phyloP scores from a whole-genome alignment of 2,888 invertebrate species.

The Gymnoscelis rufifasciata region DNA sequence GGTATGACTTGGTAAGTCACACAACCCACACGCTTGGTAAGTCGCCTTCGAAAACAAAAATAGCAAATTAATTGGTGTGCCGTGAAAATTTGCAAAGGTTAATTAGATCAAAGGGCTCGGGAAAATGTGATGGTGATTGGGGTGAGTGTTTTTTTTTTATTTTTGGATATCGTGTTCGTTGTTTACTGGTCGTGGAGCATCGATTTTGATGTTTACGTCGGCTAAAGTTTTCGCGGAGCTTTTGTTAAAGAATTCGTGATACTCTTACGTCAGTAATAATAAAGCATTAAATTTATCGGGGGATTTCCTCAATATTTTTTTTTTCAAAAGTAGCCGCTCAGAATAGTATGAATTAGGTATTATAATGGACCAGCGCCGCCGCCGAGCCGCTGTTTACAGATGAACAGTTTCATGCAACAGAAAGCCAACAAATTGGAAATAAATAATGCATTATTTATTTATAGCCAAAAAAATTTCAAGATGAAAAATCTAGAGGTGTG shows the following conservation, averaged over 20 bases:
- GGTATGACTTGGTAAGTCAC: neutral
- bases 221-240: conserved; percentile 1
- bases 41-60: conserved; percentile 68
- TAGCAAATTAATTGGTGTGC: conserved; percentile 73
- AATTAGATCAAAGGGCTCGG: conserved; percentile 53
- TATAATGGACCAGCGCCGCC: no score
- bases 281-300: no score
- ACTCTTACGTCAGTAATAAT: no score
- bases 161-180: conserved; percentile 9
- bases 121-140: conserved; percentile 35
- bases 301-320: no score
- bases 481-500: no score
- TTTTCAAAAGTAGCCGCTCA: no score
- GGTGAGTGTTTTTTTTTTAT: conserved; percentile 33
- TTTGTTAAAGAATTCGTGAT: conserved; percentile 2
- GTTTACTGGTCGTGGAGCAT: conserved; percentile 19
- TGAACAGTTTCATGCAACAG: no score
- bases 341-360: no score
- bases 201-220: conserved; percentile 22
- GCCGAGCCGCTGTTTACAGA: no score
- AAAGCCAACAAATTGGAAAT: no score
- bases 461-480: no score
- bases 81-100: conserved; percentile 54
- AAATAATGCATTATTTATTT: no score
- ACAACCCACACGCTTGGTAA: neutral